These are phyloP conservation scores for Turdus rufiventris DNA, from an alignment of 2,113 vertebrate species.

Conservation along the genomic window DNA sequence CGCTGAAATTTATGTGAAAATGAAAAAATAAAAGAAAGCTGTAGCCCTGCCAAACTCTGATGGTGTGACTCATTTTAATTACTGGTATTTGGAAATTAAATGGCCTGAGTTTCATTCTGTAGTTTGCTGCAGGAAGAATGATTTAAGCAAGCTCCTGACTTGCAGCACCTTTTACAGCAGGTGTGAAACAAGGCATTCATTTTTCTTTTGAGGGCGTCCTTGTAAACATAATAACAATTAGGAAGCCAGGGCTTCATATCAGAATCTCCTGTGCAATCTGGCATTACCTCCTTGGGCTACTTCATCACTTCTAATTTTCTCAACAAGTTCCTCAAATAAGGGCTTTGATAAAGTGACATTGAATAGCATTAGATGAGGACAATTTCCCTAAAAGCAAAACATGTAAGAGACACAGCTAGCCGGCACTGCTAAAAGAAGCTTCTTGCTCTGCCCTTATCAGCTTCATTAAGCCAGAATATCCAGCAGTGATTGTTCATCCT, in stretches of 20 bases:
- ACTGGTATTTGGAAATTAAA: slow-evolving; percentile 79
- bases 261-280: slow-evolving; percentile 62
- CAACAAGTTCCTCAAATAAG: slow-evolving; percentile 53
- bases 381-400: slow-evolving; percentile 9
- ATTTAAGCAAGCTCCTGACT: slow-evolving; percentile 70
- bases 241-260: slow-evolving; percentile 71
- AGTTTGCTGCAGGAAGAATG: slow-evolving; percentile 72
- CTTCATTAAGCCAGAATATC: background rate
- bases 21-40: slow-evolving; percentile 72
- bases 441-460: background rate
- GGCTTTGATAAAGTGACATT: slow-evolving; percentile 52
- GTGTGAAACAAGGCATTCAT: slow-evolving; percentile 70
- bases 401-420: background rate
- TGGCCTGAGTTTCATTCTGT: slow-evolving; percentile 67
- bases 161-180: slow-evolving; percentile 71
- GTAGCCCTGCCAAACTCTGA: slow-evolving; percentile 69
- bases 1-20: slow-evolving; percentile 79
- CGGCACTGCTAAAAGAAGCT: background rate
- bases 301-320: slow-evolving; percentile 71
- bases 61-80: slow-evolving; percentile 81
- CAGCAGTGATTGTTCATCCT: background rate
- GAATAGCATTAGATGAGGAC: background rate
- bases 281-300: slow-evolving; percentile 64
- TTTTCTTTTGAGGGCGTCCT: slow-evolving; percentile 77
- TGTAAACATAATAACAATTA: slow-evolving; percentile 81